phyloP scores from a whole-genome alignment of 2,888 invertebrate genomes.

The Corythucha ciliata region DNA sequence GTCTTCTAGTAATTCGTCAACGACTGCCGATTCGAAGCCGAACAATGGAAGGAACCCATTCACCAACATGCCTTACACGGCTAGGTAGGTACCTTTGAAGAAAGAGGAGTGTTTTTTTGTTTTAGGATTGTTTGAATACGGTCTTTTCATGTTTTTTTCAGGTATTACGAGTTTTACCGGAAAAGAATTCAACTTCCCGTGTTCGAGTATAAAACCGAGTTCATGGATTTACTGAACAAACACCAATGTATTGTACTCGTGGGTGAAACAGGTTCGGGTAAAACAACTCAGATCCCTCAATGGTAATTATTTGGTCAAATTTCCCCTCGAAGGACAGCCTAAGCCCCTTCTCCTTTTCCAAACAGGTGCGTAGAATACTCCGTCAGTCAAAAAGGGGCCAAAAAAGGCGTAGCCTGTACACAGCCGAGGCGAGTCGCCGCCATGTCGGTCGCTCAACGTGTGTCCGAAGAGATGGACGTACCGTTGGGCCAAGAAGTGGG shows the following conservation, averaged over 20 bases:
- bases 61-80: conserved; percentile 74
- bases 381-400: conserved; percentile 50
- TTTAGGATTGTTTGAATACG: neutral
- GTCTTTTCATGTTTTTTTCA: conserved; percentile 25
- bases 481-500: conserved; percentile 83
- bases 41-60: conserved; percentile 55
- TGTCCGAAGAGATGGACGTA: conserved; percentile 99
- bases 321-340: neutral
- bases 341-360: neutral
- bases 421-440: conserved; percentile 97
- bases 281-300: conserved; percentile 98
- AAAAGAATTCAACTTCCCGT: conserved; percentile 90
- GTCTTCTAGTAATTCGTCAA: neutral
- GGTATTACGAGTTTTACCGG: conserved; percentile 75
- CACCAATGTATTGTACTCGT: conserved; percentile 94
- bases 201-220: conserved; percentile 94
- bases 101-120: neutral
- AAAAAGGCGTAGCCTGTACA: conserved; percentile 86
- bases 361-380: conserved; percentile 63
- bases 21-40: conserved; percentile 5
- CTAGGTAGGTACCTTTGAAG: conserved; percentile 45
- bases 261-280: conserved; percentile 99
- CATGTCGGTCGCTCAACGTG: conserved; percentile 98
- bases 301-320: conserved; percentile 48
- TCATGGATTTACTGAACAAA: conserved; percentile 83